Evolutionary conservation across 2,797 vertebrate species (phyloP).

Genomic region (Danio choprae): DNA sequence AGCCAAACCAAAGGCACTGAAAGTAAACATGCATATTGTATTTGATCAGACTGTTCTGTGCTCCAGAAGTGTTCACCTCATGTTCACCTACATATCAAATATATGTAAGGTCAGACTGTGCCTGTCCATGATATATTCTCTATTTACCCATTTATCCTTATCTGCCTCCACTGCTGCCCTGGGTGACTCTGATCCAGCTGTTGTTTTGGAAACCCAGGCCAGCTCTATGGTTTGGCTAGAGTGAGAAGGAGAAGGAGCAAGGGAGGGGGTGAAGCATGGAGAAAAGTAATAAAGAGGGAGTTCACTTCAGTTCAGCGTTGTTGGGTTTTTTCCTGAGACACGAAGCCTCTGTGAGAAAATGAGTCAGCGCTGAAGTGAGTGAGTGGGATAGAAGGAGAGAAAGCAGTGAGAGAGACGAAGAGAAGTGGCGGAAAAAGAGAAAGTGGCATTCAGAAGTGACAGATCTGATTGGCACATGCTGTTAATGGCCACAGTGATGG

Average conservation of each 20-base stretch:
- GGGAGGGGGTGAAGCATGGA: conserved; percentile 29
- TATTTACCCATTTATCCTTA: conserved; percentile 29
- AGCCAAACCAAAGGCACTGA: neutral
- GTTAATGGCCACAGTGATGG: conserved; percentile 31
- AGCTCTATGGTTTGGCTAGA: conserved; percentile 46
- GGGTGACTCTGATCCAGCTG: conserved; percentile 59
- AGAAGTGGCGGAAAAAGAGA: conserved; percentile 44
- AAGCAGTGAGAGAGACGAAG: conserved; percentile 29
- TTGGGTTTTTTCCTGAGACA: conserved; percentile 38
- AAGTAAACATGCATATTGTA: neutral
- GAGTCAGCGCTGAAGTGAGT: conserved; percentile 57
- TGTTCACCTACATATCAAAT: neutral
- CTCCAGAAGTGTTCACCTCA: neutral
- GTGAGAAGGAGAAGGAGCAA: conserved; percentile 35
- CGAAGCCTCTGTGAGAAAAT: conserved; percentile 58
- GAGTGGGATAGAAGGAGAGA: conserved; percentile 49
- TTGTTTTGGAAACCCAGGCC: conserved; percentile 61
- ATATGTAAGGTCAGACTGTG: conserved; percentile 2
- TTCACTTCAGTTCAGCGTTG: conserved; percentile 60
- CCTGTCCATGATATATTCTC: conserved; percentile 31
- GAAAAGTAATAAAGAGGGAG: conserved; percentile 62
- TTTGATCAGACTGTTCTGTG: neutral
- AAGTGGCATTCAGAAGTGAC: conserved; percentile 46
- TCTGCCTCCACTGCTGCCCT: conserved; percentile 45
- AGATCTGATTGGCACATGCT: conserved; percentile 55